These are phyloP conservation scores for Ferdinandea cuprea DNA, from an alignment of 2,888 invertebrate genomes.

Conservation along the genomic window DNA sequence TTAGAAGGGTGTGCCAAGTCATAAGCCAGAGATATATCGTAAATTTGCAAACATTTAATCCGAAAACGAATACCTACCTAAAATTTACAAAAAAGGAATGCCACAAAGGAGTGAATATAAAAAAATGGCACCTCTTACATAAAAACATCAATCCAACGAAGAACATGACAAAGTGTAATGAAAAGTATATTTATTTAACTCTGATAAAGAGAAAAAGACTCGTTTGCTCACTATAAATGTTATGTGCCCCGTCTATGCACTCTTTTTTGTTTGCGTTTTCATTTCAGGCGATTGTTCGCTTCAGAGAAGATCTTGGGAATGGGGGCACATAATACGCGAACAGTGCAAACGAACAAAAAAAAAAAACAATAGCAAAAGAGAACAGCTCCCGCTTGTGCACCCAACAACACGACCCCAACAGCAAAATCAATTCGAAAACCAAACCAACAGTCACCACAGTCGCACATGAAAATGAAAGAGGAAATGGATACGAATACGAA, in stretches of 20 bases:
- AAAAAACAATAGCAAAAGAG: conserved; percentile 4
- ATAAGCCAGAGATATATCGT: conserved; percentile 38
- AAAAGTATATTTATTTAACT: conserved; percentile 61
- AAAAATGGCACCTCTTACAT: conserved; percentile 63
- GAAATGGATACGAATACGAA: conserved; percentile 62
- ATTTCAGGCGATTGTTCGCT: conserved; percentile 56
- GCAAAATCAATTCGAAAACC: conserved; percentile 25
- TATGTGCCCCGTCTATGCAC: conserved; percentile 9
- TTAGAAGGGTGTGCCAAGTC: conserved; percentile 23
- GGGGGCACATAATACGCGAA: conserved; percentile 71
- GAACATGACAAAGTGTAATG: conserved; percentile 45
- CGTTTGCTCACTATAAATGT: conserved; percentile 4
- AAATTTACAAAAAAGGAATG: conserved; percentile 54
- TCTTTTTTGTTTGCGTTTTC: conserved; percentile 49
- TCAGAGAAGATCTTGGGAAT: conserved; percentile 74
- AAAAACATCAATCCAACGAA: conserved; percentile 48
- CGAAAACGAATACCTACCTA: conserved; percentile 62
- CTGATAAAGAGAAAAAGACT: conserved; percentile 55
- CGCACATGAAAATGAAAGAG: conserved; percentile 60
- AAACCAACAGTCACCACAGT: conserved; percentile 28
- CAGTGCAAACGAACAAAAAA: conserved; percentile 3
- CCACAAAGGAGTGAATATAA: conserved; percentile 25
- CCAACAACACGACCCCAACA: conserved; percentile 61
- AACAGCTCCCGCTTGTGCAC: conserved; percentile 38
- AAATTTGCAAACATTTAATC: conserved; percentile 31